These are phyloP conservation scores for Pangasius krempfi DNA, from an alignment of 2,797 vertebrate species.

Conservation along the genomic window DNA sequence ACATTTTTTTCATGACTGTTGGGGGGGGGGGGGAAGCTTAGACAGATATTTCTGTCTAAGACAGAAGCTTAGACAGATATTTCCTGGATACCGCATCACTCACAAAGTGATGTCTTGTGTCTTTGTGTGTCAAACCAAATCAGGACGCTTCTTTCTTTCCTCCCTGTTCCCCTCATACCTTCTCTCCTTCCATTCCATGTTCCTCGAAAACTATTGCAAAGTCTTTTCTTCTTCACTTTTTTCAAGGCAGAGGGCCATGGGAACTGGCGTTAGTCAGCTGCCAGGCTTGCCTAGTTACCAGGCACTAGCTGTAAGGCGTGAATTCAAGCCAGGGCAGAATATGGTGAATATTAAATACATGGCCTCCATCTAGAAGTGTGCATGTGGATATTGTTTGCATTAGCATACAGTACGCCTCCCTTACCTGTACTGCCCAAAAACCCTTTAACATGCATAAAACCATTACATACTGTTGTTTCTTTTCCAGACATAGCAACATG, in stretches of 20 bases:
- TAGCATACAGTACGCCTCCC: slow-evolving; percentile 72
- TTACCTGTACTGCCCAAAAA: slow-evolving; percentile 50
- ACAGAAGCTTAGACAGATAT: not conserved
- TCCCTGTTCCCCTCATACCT: slow-evolving; percentile 22
- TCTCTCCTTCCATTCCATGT: slow-evolving; percentile 49
- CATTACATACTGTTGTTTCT: slow-evolving; percentile 38
- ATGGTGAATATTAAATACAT: slow-evolving; percentile 82
- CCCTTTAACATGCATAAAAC: slow-evolving; percentile 47
- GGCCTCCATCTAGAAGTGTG: slow-evolving; percentile 80
- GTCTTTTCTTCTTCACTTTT: slow-evolving; percentile 79
- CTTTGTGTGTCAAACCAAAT: slow-evolving; percentile 3
- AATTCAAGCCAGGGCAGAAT: slow-evolving; percentile 82
- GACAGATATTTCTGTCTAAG: not conserved
- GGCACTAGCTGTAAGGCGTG: slow-evolving; percentile 81
- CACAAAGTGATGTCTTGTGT: slow-evolving; percentile 2
- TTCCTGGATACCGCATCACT: not conserved
- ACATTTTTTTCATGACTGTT: not conserved
- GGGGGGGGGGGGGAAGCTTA: not conserved
- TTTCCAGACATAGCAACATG: slow-evolving; percentile 39
- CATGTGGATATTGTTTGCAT: slow-evolving; percentile 80
- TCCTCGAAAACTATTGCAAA: slow-evolving; percentile 77
- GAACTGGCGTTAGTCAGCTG: slow-evolving; percentile 82
- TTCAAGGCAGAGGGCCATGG: slow-evolving; percentile 83
- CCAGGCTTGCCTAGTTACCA: slow-evolving; percentile 81
- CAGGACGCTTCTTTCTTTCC: not conserved